phyloP scores from a whole-genome alignment of 2,888 invertebrate species.

The Drosophila robusta region DNA sequence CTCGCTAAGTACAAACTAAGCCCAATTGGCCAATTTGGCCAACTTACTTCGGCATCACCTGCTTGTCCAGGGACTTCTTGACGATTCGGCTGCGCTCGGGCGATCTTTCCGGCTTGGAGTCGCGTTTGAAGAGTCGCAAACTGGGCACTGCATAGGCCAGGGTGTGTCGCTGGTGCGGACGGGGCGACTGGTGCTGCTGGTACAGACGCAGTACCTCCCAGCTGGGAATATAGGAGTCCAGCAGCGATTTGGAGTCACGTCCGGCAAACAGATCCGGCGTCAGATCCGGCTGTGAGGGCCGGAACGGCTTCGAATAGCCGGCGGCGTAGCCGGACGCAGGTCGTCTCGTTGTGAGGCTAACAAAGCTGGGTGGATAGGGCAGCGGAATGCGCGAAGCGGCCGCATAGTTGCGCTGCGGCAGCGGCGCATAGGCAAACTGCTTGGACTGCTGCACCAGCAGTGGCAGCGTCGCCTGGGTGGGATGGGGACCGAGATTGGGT shows the following conservation, averaged over 20 bases:
- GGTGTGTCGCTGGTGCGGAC: slow-evolving; percentile 52
- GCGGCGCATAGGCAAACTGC: slow-evolving; percentile 80
- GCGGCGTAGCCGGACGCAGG: slow-evolving; percentile 34
- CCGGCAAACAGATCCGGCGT: slow-evolving; percentile 79
- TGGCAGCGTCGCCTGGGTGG: slow-evolving; percentile 23
- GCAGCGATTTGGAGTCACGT: slow-evolving; percentile 85
- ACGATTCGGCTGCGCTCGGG: slow-evolving; percentile 45
- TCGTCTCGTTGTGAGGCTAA: slow-evolving; percentile 76
- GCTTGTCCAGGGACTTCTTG: slow-evolving; percentile 60
- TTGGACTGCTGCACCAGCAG: slow-evolving; percentile 73
- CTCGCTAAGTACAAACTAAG: slow-evolving; percentile 24
- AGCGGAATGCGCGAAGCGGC: slow-evolving; percentile 58
- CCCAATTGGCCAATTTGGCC: slow-evolving; percentile 11
- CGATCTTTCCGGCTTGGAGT: slow-evolving; percentile 29
- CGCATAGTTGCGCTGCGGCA: slow-evolving; percentile 64
- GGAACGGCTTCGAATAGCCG: slow-evolving; percentile 56
- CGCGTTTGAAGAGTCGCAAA: slow-evolving; percentile 62
- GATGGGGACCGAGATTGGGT: slow-evolving; percentile 12
- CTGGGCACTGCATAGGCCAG: slow-evolving; percentile 58
- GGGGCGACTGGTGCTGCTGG: slow-evolving; percentile 65
- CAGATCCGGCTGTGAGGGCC: slow-evolving; percentile 60
- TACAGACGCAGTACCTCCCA: slow-evolving; percentile 83
- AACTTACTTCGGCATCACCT: slow-evolving; percentile 5
- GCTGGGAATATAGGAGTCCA: slow-evolving; percentile 88
- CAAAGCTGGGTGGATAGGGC: slow-evolving; percentile 83